Conservation (phyloP, 2,113 vertebrate species). For the Crotalus tigris region DNA sequence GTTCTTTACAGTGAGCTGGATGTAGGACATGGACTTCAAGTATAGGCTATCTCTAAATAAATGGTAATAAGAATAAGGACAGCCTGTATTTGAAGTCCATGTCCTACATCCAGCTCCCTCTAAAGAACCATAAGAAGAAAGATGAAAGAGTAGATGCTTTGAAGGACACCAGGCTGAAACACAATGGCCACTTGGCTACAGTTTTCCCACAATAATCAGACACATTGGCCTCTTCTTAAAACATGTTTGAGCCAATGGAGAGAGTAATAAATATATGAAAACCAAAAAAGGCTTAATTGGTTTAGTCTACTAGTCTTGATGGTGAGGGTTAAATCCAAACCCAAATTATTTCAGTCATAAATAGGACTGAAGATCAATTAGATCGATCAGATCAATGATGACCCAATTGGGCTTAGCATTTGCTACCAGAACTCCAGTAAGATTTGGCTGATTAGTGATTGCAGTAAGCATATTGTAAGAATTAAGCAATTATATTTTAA, state of each 20-base stretch:
- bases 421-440: neutral
- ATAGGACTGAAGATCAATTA: neutral
- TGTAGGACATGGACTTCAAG: too few species aligned
- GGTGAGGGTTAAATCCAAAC: neutral
- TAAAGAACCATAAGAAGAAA: neutral
- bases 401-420: neutral
- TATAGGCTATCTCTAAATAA: too few species aligned
- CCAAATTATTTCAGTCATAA: neutral
- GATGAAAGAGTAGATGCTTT: neutral
- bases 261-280: neutral
- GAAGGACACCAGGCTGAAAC: neutral
- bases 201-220: neutral
- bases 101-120: neutral
- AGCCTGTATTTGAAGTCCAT: neutral
- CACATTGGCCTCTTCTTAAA: neutral
- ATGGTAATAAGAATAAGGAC: too few species aligned
- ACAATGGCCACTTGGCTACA: neutral
- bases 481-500: neutral
- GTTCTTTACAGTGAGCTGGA: too few species aligned
- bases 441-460: neutral
- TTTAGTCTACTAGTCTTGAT: neutral
- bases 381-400: neutral
- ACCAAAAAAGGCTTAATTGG: neutral
- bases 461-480: neutral
- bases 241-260: neutral